Evolutionary conservation across 2,888 invertebrate genomes (phyloP).

Genomic region (Aproaerema taeniolella): DNA sequence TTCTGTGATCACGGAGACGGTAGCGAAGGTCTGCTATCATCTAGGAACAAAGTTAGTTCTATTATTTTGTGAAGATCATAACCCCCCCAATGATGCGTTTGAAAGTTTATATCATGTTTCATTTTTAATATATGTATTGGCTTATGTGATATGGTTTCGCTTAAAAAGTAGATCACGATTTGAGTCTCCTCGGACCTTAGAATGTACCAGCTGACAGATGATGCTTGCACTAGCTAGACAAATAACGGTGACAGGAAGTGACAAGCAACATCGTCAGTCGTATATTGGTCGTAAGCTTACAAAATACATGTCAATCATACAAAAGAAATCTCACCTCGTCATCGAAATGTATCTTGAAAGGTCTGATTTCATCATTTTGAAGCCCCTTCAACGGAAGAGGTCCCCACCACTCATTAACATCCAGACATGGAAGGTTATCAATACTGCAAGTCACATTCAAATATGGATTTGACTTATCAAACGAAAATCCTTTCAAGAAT

Average conservation of each 20-base stretch:
- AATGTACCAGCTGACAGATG: background rate
- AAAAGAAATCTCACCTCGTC: constrained; percentile 60
- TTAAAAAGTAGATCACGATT: background rate
- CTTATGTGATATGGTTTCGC: background rate
- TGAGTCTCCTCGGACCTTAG: background rate
- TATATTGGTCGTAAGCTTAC: background rate
- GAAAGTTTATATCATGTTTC: too few relatives aligned
- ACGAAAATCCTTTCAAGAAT: too few relatives aligned
- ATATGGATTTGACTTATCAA: too few relatives aligned
- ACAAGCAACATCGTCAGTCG: background rate
- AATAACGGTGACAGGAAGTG: background rate
- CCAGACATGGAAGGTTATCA: constrained; percentile 16
- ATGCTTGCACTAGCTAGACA: background rate
- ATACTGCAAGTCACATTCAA: background rate
- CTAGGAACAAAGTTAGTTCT: constrained; percentile 28
- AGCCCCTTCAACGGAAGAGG: constrained; percentile 53
- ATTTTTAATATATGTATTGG: too few relatives aligned
- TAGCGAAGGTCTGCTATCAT: constrained; percentile 30
- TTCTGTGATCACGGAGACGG: constrained; percentile 26
- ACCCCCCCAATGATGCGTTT: background rate
- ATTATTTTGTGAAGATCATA: constrained; percentile 15
- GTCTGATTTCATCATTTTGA: constrained; percentile 70
- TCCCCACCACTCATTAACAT: constrained; percentile 78
- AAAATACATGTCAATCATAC: background rate
- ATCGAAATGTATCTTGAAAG: constrained; percentile 78